phyloP scores from a whole-genome alignment of 2,888 invertebrate species.

The Ennomos fuscantarius region DNA sequence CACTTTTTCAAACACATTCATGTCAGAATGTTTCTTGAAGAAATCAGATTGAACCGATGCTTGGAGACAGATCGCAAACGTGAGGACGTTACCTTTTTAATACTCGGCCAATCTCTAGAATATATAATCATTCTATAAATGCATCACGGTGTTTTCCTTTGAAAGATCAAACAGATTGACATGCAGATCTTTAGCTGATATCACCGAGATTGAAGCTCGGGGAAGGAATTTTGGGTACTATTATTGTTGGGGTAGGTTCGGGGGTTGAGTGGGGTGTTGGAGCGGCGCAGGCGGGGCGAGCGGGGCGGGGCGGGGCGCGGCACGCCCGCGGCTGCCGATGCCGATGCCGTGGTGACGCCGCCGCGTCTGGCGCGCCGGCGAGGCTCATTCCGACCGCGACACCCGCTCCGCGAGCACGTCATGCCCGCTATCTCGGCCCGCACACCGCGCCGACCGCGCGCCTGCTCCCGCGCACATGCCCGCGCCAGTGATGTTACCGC shows the following conservation, averaged over 20 bases:
- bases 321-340: constrained; percentile 44
- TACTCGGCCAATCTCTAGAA: no score
- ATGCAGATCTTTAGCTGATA: no score
- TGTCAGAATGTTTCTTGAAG: no score
- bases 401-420: constrained; percentile 65
- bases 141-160: no score
- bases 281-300: constrained; percentile 47
- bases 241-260: constrained; percentile 44
- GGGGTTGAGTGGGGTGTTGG: constrained; percentile 40
- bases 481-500: constrained; percentile 77
- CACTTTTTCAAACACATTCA: no score
- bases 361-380: constrained; percentile 62
- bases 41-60: no score
- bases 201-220: no score
- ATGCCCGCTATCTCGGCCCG: constrained; percentile 55
- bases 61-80: no score
- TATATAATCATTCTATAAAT: no score
- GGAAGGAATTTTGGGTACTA: constrained; percentile 24
- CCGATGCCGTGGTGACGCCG: constrained; percentile 59
- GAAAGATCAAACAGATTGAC: no score
- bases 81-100: no score
- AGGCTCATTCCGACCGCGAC: constrained; percentile 65
- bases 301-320: constrained; percentile 44
- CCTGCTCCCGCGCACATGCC: constrained; percentile 66
- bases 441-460: constrained; percentile 58